Conservation (phyloP, 2,888 invertebrate genomes). For the Scrobipalpa atriplicella region DNA sequence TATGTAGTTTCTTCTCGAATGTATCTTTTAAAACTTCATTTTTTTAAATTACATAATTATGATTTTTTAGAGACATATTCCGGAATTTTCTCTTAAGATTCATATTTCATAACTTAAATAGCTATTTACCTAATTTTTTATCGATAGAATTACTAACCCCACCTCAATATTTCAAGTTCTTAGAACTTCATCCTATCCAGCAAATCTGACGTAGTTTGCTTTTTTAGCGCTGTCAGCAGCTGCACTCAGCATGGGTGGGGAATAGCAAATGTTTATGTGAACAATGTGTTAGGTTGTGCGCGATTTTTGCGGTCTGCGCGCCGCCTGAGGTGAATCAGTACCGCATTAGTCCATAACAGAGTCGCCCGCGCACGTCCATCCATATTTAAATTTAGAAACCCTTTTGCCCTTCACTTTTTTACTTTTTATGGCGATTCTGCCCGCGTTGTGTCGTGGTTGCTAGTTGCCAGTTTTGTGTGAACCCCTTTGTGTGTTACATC, state of each 20-base stretch:
- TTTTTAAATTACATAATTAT: too few relatives aligned
- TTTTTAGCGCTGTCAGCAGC: conserved; percentile 25
- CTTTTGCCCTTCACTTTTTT: conserved; percentile 62
- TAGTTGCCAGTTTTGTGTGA: conserved; percentile 65
- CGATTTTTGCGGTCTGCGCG: conserved; percentile 73
- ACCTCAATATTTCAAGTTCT: neutral
- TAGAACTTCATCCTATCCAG: neutral
- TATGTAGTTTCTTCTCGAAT: too few relatives aligned
- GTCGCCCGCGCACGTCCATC: conserved; percentile 74
- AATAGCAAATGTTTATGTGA: conserved; percentile 68
- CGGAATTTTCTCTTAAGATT: too few relatives aligned
- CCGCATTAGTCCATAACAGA: conserved; percentile 75
- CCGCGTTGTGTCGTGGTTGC: conserved; percentile 50
- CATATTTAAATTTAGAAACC: conserved; percentile 77
- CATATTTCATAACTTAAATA: too few relatives aligned
- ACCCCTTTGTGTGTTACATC: conserved; percentile 44
- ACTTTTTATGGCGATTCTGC: conserved; percentile 50
- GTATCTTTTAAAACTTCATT: too few relatives aligned
- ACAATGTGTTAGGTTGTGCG: conserved; percentile 68
- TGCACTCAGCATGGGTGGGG: conserved; percentile 32
- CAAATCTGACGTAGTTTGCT: neutral
- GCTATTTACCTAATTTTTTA: neutral
- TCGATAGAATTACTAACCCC: neutral
- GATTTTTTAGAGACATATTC: too few relatives aligned
- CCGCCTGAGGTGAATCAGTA: conserved; percentile 73